Conservation (phyloP, 1,140 invertebrate species). For the Zaprionus kolodkinae region DNA sequence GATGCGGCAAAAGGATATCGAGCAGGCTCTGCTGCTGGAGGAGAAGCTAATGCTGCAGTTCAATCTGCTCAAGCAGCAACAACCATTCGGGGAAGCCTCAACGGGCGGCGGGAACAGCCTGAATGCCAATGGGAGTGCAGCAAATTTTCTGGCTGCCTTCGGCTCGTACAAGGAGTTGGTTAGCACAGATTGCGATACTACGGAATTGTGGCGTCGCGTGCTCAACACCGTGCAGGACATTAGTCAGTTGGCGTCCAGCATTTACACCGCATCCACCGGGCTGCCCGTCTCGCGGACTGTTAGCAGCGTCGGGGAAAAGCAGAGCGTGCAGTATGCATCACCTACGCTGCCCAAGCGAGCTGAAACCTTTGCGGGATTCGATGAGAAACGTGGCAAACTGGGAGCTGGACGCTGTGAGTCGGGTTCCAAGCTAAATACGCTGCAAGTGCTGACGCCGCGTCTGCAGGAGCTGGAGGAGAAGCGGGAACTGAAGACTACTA, state of each 20-base stretch:
- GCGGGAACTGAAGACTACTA: constrained; percentile 58
- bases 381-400: constrained; percentile 86
- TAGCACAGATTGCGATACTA: constrained; percentile 87
- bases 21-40: constrained; percentile 93
- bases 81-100: constrained; percentile 48
- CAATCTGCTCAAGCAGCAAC: constrained; percentile 88
- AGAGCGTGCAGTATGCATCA: constrained; percentile 92
- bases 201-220: constrained; percentile 89
- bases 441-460: constrained; percentile 66
- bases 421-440: constrained; percentile 54
- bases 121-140: constrained; percentile 59
- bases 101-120: neutral
- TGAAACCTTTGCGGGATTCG: constrained; percentile 97
- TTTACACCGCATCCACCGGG: constrained; percentile 89
- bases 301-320: constrained; percentile 95
- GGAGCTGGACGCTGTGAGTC: constrained; percentile 33
- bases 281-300: constrained; percentile 91
- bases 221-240: constrained; percentile 88
- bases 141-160: constrained; percentile 79
- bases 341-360: constrained; percentile 94
- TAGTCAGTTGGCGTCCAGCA: constrained; percentile 89
- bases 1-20: constrained; percentile 93
- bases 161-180: constrained; percentile 86
- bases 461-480: constrained; percentile 79
- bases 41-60: constrained; percentile 94